These are phyloP conservation scores for Sebastes hubbsi DNA, from an alignment of 2,797 vertebrate species.

Conservation along the genomic window DNA sequence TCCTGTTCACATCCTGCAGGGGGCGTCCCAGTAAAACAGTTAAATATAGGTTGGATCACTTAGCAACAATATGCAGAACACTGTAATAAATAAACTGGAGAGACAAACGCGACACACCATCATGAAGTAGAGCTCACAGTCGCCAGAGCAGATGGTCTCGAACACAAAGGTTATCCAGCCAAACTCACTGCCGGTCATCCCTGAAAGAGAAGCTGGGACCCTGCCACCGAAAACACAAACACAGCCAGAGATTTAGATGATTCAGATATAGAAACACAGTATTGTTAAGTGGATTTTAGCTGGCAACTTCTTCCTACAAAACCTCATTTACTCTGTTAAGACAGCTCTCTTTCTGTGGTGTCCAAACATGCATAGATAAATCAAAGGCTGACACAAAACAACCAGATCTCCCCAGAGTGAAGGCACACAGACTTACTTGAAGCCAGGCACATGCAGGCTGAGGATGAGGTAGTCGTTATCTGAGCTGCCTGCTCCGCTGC, in stretches of 20 bases:
- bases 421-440: constrained; percentile 85
- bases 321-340: not conserved
- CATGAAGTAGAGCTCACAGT: constrained; percentile 99
- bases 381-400: not conserved
- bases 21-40: constrained; percentile 12
- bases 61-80: not conserved
- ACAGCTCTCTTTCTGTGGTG: too few species aligned
- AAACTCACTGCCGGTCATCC: constrained; percentile 88
- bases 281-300: not conserved
- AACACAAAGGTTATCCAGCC: constrained; percentile 94
- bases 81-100: not conserved
- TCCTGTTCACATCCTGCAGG: constrained; percentile 91
- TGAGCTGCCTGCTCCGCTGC: constrained; percentile 90
- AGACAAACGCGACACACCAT: constrained; percentile 81
- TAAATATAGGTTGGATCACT: not conserved
- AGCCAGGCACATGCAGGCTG: constrained; percentile 92
- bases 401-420: not conserved
- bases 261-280: not conserved
- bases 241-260: not conserved
- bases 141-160: constrained; percentile 92
- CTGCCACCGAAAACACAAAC: constrained; percentile 68
- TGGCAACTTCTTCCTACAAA: not conserved
- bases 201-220: constrained; percentile 90
- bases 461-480: constrained; percentile 98
- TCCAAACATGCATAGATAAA: not conserved